Percentiles rank a stretch among this genome's conserved stretches.
These are phyloP conservation scores for Holcopasites calliopsidis DNA, from an alignment of 1,140 invertebrate species.

Conservation along the genomic window DNA sequence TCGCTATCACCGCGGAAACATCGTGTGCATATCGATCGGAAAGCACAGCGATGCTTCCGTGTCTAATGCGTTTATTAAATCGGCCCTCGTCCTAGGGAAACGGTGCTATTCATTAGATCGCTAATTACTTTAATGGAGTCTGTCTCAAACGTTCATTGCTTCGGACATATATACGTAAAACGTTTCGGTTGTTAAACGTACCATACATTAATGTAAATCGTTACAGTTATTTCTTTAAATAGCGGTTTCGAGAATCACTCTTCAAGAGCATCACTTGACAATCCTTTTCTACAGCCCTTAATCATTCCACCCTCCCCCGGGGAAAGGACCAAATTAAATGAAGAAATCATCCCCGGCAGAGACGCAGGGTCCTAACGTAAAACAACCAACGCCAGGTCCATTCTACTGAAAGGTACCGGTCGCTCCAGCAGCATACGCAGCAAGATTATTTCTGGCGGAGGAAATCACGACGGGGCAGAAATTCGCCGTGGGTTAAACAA, in stretches of 20 bases:
- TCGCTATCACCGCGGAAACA: constrained; percentile 42
- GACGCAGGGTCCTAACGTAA: not conserved
- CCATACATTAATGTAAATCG: too few species aligned
- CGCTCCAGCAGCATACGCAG: not conserved
- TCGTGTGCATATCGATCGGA: constrained; percentile 37
- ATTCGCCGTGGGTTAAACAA: not conserved
- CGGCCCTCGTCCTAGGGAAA: not conserved
- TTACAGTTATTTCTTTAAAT: too few species aligned
- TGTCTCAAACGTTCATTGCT: not conserved
- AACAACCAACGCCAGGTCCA: not conserved
- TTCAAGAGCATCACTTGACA: too few species aligned
- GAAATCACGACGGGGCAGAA: constrained; percentile 24
- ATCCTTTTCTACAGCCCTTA: too few species aligned
- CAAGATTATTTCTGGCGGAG: constrained; percentile 22
- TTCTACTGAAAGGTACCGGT: not conserved
- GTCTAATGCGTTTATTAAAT: constrained; percentile 25
- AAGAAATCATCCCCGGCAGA: too few species aligned
- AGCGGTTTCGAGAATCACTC: too few species aligned
- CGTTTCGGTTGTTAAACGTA: too few species aligned
- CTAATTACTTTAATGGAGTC: not conserved
- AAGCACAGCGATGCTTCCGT: not conserved
- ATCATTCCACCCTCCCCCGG: too few species aligned
- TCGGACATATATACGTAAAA: too few species aligned
- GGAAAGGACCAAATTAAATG: too few species aligned
- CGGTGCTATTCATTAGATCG: not conserved